Conservation (phyloP, 2,113 vertebrate genomes). For the Salvelinus sp. region DNA sequence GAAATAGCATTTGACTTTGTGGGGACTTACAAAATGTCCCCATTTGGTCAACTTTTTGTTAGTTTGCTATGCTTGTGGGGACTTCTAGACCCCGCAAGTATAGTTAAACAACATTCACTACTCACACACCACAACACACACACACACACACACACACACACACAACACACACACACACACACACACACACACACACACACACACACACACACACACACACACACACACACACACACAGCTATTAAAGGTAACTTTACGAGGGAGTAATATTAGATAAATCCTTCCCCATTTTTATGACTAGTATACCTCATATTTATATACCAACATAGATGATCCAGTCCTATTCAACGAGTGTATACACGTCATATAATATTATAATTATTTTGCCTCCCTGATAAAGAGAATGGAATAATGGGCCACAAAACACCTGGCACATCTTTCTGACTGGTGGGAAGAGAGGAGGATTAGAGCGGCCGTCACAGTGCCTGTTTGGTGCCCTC, state of each 20-base stretch:
- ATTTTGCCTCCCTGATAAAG: neutral
- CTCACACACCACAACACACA: neutral
- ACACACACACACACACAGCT: neutral
- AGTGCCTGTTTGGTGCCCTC: neutral
- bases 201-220: neutral
- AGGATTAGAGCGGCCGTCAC: neutral
- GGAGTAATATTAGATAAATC: neutral
- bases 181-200: neutral
- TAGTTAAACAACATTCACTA: too few species aligned
- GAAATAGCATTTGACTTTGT: too few species aligned
- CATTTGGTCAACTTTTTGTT: too few species aligned
- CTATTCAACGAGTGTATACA: neutral
- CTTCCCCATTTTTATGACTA: neutral
- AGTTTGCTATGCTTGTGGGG: too few species aligned
- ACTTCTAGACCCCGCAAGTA: too few species aligned
- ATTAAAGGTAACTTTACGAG: slow-evolving; percentile 2
- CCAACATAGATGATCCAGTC: neutral
- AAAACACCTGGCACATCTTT: neutral
- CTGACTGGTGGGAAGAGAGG: neutral
- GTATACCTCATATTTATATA: neutral
- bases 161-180: neutral
- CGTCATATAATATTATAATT: neutral
- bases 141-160: neutral
- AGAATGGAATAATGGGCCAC: neutral
- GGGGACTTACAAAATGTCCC: too few species aligned